Conservation (phyloP, 2,888 invertebrate species). For the Terebella lapidaria region DNA sequence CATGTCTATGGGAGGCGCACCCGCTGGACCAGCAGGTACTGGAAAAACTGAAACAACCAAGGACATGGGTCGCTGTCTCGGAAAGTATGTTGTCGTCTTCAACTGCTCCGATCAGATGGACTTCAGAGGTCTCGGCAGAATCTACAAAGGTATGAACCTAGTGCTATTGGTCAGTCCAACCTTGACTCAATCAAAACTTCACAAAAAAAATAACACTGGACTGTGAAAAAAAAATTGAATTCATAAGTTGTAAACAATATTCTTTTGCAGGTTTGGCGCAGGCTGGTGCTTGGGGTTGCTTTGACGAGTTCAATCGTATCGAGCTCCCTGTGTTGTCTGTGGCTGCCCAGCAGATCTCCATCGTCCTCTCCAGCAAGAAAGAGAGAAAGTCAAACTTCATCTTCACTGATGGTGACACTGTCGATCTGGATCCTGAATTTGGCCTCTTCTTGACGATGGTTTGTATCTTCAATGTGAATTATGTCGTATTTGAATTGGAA, state of each 20-base stretch:
- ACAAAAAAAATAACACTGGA: neutral
- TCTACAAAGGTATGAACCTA: conserved; percentile 85
- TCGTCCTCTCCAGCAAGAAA: conserved; percentile 82
- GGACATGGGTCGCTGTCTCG: conserved; percentile 95
- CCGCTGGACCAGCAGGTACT: conserved; percentile 95
- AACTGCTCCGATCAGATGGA: conserved; percentile 99
- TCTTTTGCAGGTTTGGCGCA: conserved; percentile 74
- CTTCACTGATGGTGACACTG: conserved; percentile 89
- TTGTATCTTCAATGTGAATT: neutral
- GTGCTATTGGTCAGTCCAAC: too few species aligned
- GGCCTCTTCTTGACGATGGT: conserved; percentile 98
- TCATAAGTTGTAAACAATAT: too few species aligned
- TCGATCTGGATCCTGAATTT: conserved; percentile 91
- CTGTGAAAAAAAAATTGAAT: neutral
- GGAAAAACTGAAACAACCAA: conserved; percentile 97
- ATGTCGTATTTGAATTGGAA: neutral
- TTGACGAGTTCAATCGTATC: conserved; percentile 92
- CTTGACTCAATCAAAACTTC: neutral
- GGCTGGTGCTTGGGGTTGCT: conserved; percentile 96
- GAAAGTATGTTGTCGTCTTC: conserved; percentile 89
- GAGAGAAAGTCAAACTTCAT: conserved; percentile 84
- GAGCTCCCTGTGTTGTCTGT: conserved; percentile 90
- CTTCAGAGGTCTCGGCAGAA: conserved; percentile 88
- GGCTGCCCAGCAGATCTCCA: conserved; percentile 94
- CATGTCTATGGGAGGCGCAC: conserved; percentile 89